These are phyloP conservation scores for Folsomia manolachei DNA, from an alignment of 2,888 invertebrate species.

Conservation along the genomic window DNA sequence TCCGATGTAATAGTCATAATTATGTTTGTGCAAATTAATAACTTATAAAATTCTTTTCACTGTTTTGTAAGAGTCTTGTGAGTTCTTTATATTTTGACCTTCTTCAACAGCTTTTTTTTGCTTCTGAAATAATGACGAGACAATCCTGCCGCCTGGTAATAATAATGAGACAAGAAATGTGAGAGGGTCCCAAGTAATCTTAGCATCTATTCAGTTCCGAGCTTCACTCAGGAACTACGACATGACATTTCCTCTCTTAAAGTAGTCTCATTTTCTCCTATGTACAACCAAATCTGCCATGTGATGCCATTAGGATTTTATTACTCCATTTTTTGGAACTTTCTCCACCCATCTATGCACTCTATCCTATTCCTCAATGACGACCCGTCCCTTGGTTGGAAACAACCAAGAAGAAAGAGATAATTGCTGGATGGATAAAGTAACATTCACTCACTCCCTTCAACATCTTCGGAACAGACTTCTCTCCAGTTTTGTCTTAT, in stretches of 20 bases:
- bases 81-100: no score
- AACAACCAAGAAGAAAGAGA: background rate
- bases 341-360: background rate
- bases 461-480: no score
- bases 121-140: background rate
- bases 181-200: background rate
- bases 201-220: no score
- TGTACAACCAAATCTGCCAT: no score
- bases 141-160: no score
- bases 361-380: no score
- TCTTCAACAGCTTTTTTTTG: background rate
- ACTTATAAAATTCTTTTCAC: background rate
- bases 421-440: background rate
- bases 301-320: constrained; percentile 14
- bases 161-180: background rate
- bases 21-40: background rate
- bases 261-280: background rate
- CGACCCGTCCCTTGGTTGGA: background rate
- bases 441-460: no score
- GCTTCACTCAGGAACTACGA: no score
- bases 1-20: no score
- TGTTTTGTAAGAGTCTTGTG: no score
- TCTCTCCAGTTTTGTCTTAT: no score
- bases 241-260: no score
- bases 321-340: constrained; percentile 12